phyloP scores from a whole-genome alignment of 2,113 vertebrate genomes.

The Pomatostomus ruficeps region DNA sequence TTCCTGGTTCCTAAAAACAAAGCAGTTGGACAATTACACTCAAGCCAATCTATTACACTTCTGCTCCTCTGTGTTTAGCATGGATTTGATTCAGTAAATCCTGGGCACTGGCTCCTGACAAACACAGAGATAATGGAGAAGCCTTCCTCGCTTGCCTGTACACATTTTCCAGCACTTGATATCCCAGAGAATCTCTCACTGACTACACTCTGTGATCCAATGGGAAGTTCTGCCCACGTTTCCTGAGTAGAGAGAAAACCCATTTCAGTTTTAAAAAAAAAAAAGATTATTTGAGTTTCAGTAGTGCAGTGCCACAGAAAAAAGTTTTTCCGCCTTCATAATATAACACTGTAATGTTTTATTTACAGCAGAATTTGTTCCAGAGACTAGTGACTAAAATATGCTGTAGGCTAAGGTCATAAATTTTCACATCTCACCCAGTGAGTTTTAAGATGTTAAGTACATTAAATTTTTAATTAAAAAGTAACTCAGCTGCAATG shows the following conservation, averaged over 20 bases:
- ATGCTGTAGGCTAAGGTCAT: not conserved
- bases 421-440: not conserved
- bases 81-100: not conserved
- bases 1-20: not conserved
- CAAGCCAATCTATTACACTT: not conserved
- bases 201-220: not conserved
- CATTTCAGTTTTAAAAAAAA: not conserved
- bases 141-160: not conserved
- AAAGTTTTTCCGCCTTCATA: not conserved
- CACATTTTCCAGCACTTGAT: not conserved
- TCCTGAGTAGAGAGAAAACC: not conserved
- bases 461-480: not conserved
- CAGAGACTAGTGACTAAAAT: not conserved
- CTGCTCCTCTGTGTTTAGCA: not conserved
- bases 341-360: not conserved
- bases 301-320: not conserved
- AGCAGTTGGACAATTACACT: not conserved
- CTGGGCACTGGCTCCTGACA: not conserved
- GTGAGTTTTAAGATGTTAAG: not conserved
- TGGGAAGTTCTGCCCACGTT: not conserved
- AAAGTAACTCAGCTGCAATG: not conserved
- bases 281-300: not conserved
- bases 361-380: not conserved
- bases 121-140: not conserved
- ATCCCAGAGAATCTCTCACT: not conserved